phyloP scores from a whole-genome alignment of 2,888 invertebrate species.

The Dryomyza anilis region DNA sequence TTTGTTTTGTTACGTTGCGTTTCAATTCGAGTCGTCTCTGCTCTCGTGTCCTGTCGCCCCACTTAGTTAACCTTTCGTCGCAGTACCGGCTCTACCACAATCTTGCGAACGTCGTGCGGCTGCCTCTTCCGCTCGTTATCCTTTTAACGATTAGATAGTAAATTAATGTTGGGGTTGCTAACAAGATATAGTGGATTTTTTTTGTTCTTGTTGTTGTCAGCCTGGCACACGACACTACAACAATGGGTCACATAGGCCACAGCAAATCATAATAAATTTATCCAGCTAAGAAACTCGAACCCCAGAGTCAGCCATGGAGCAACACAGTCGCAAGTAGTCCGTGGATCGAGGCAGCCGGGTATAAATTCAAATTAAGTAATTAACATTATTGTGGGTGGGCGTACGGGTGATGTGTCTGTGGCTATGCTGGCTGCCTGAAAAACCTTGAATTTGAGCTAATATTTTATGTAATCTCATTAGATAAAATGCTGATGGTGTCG shows the following conservation, averaged over 20 bases:
- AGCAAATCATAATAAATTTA: constrained; percentile 25
- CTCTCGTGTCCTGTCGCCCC: background rate
- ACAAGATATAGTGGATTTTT: constrained; percentile 36
- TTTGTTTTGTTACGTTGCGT: constrained; percentile 29
- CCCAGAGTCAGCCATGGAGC: background rate
- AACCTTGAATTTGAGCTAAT: constrained; percentile 6
- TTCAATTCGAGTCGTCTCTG: background rate
- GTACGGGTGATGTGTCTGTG: background rate
- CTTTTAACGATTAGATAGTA: constrained; percentile 38
- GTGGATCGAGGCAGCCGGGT: constrained; percentile 16
- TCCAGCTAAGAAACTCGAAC: constrained; percentile 14
- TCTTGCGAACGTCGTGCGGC: constrained; percentile 31
- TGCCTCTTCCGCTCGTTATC: constrained; percentile 19
- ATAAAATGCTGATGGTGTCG: constrained; percentile 12
- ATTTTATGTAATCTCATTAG: constrained; percentile 23
- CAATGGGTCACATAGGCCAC: constrained; percentile 21
- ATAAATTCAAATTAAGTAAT: constrained; percentile 57
- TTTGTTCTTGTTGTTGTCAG: too few relatives aligned
- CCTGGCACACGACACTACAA: constrained; percentile 34
- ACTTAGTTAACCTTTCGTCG: constrained; percentile 1
- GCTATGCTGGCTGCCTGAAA: too few relatives aligned
- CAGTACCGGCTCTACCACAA: background rate
- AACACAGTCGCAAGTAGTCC: background rate
- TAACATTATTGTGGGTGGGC: constrained; percentile 38
- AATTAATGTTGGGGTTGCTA: constrained; percentile 38